Evolutionary conservation across 2,888 invertebrate genomes (phyloP).

Genomic region (Zootermopsis nevadensis): DNA sequence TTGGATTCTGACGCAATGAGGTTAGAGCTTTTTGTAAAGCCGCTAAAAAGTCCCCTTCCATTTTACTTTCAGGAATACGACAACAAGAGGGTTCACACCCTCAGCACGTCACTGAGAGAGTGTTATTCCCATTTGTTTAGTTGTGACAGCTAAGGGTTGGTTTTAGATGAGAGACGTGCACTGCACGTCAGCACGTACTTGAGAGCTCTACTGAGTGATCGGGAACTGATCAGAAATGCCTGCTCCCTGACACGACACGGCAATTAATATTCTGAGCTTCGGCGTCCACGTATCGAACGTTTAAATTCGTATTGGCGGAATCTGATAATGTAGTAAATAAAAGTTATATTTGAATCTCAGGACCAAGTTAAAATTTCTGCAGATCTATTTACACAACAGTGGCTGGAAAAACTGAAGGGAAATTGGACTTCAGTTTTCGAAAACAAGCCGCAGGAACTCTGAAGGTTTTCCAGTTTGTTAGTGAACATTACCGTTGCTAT

Average conservation of each 20-base stretch:
- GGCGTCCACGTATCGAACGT: too few species aligned
- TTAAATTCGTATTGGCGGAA: too few species aligned
- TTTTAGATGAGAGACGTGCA: neutral
- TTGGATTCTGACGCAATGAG: neutral
- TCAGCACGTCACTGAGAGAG: conserved; percentile 5
- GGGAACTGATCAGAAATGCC: neutral
- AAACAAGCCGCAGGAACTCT: too few species aligned
- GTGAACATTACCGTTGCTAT: too few species aligned
- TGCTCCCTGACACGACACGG: neutral
- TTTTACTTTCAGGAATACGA: conserved; percentile 1
- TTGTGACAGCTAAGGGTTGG: neutral
- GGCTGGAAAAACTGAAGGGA: too few species aligned
- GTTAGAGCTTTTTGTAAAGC: conserved; percentile 16
- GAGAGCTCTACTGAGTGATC: neutral
- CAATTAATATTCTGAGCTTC: too few species aligned
- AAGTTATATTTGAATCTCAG: too few species aligned
- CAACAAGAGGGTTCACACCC: neutral
- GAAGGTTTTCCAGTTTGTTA: too few species aligned
- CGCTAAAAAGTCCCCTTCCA: neutral
- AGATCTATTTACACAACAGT: too few species aligned
- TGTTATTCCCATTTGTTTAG: conserved; percentile 7
- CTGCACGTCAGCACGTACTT: neutral
- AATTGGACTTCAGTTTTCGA: too few species aligned
- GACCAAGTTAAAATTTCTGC: too few species aligned
- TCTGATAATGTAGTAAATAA: too few species aligned